Percentiles rank a stretch among this genome's conserved stretches.
phyloP scores from a whole-genome alignment of 2,797 vertebrate genomes.

The Pseudopleuronectes americanus region DNA sequence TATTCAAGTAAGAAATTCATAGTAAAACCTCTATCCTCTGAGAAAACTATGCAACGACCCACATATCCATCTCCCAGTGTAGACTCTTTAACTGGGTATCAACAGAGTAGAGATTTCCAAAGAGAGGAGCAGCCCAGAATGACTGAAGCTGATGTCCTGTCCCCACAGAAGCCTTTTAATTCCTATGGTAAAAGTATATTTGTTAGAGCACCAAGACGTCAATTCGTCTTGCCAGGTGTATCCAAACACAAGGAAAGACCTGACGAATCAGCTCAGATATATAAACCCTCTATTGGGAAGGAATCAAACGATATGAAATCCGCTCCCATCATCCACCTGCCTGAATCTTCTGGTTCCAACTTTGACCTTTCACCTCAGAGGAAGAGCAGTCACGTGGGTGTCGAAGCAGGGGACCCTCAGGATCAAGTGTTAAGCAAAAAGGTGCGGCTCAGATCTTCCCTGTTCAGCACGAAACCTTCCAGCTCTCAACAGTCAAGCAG shows the following conservation, averaged over 20 bases:
- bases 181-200: slow-evolving; percentile 18
- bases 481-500: slow-evolving; percentile 6
- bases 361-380: slow-evolving; percentile 13
- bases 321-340: background rate
- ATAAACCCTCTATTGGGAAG: slow-evolving; percentile 12
- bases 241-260: slow-evolving; percentile 8
- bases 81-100: background rate
- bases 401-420: slow-evolving; percentile 21
- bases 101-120: slow-evolving; percentile 8
- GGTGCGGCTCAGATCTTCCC: slow-evolving; percentile 4
- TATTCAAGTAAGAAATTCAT: slow-evolving; percentile 17
- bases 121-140: background rate
- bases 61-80: background rate
- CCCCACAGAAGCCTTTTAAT: slow-evolving; percentile 6
- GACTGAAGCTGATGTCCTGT: background rate
- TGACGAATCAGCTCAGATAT: background rate
- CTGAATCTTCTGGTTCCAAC: background rate
- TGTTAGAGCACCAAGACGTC: slow-evolving; percentile 13
- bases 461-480: slow-evolving; percentile 3
- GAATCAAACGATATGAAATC: slow-evolving; percentile 9
- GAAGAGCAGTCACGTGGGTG: background rate
- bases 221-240: background rate
- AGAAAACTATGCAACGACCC: slow-evolving; percentile 10
- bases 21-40: background rate
- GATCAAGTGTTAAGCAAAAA: background rate